These are phyloP conservation scores for Hyposoter didymator DNA, from an alignment of 2,888 invertebrate species.

Conservation along the genomic window DNA sequence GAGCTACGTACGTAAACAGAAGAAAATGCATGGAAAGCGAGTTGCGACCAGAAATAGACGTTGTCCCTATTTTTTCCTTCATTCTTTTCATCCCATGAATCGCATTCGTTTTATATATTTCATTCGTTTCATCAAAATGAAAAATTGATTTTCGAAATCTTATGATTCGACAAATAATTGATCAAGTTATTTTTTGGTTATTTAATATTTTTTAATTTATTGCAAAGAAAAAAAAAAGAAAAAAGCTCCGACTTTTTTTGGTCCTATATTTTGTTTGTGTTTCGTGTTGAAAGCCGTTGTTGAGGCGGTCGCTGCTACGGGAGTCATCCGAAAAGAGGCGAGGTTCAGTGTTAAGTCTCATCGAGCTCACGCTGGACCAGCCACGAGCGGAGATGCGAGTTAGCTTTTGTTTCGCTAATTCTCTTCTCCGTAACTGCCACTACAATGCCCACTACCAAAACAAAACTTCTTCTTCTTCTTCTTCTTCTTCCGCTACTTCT, in stretches of 20 bases:
- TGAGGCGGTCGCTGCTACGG: constrained; percentile 84
- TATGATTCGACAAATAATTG: neutral
- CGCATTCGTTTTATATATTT: too few relatives aligned
- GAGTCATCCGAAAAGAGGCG: constrained; percentile 83
- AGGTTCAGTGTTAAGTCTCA: constrained; percentile 77
- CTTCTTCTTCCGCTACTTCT: constrained; percentile 56
- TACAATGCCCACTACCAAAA: constrained; percentile 59
- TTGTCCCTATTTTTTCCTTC: neutral
- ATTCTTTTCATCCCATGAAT: neutral
- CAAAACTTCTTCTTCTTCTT: constrained; percentile 71
- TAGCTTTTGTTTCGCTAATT: constrained; percentile 69
- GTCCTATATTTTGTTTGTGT: constrained; percentile 77
- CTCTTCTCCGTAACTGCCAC: constrained; percentile 63
- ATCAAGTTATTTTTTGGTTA: constrained; percentile 47
- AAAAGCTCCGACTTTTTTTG: constrained; percentile 68
- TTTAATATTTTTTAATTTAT: constrained; percentile 52
- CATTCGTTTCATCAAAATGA: neutral
- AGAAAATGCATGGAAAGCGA: neutral
- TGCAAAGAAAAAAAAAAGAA: constrained; percentile 33
- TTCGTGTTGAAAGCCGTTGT: constrained; percentile 76
- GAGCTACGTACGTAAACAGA: neutral
- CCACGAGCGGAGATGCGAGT: constrained; percentile 78
- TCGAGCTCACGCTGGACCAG: constrained; percentile 69
- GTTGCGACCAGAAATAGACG: neutral
- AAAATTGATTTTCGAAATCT: neutral